Evolutionary conservation across 2,113 vertebrate genomes (phyloP), one percentile per base, ranked within the genome.

Genomic region (Brachirus orientalis): DNA sequence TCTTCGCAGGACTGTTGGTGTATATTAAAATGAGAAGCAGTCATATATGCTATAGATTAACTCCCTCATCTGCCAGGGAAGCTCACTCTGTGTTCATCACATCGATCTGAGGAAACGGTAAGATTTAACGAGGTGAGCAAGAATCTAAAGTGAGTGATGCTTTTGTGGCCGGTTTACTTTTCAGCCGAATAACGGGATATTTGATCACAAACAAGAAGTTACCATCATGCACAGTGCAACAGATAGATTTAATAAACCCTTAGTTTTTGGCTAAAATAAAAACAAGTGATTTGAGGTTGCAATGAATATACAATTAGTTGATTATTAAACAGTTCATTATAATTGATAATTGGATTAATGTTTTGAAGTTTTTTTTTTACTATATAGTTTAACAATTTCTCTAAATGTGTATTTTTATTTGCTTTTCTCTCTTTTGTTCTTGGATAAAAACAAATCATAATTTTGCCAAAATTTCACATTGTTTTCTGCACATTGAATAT

Each of bases 81-180:
- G 50, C 69, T 63, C 57, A 40, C 17, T 69, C 69, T 53, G 22
- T 54, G 13, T 65, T 72, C 81, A 80, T 75, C 56, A 44, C 79
- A 80, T 72, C 82, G 62, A 77, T 80, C 45, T 74, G 76, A 86
- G 79, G 86, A 88, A 85, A 84, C 70, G 85, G 88, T 90, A 90
- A 87, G 88, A 81, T 70, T 53, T 38, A 48, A 62, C 70, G 66
- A 90, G 88, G 88, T 90, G 88, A 91, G 89, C 81, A 78, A 70
- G 36, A 67, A 48, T 38, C 18, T 59, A 69, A 55, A 79, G 68
- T 77, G 63, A 69, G 65, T 61, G 53, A 47, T 48, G 63, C 16
- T 38, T 8, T 20, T 1, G 35, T 9, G 56, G 50, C 6, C 55
- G n/a, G 14, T 12, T 7, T 13, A 74, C 53, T 51, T 67, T 45